Evolutionary conservation across 2,797 vertebrate genomes (phyloP).

Genomic region (Sebastes minor): DNA sequence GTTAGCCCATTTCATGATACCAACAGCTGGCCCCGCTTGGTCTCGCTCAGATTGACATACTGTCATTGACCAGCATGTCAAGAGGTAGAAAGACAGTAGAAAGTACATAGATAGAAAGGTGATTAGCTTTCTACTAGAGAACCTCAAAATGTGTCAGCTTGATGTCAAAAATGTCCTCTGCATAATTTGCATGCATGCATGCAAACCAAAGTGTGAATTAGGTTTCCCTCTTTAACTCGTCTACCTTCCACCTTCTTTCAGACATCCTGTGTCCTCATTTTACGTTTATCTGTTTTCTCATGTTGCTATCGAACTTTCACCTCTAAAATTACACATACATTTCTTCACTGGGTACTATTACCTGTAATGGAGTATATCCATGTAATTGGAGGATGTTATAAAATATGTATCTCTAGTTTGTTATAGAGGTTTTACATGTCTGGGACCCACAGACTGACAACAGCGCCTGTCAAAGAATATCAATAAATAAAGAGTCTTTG

Average conservation of each 20-base stretch:
- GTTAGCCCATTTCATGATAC: background rate
- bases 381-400: background rate
- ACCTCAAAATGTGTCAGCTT: background rate
- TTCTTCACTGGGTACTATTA: background rate
- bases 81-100: slow-evolving; percentile 3
- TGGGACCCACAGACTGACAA: background rate
- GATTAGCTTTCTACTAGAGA: background rate
- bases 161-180: background rate
- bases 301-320: background rate
- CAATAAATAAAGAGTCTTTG: slow-evolving; percentile 45
- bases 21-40: background rate
- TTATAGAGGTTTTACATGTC: background rate
- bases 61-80: background rate
- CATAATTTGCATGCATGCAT: background rate
- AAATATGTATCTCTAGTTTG: background rate
- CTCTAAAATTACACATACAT: background rate
- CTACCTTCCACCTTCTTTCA: background rate
- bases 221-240: background rate
- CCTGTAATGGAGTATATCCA: background rate
- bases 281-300: background rate
- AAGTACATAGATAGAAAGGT: background rate
- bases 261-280: background rate
- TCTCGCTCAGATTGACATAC: background rate
- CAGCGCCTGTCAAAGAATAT: slow-evolving; percentile 21
- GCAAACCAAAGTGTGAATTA: background rate